Base-by-base conservation (phyloP, 2,797 vertebrate species). In the Glyptemys insculpta region DNA sequence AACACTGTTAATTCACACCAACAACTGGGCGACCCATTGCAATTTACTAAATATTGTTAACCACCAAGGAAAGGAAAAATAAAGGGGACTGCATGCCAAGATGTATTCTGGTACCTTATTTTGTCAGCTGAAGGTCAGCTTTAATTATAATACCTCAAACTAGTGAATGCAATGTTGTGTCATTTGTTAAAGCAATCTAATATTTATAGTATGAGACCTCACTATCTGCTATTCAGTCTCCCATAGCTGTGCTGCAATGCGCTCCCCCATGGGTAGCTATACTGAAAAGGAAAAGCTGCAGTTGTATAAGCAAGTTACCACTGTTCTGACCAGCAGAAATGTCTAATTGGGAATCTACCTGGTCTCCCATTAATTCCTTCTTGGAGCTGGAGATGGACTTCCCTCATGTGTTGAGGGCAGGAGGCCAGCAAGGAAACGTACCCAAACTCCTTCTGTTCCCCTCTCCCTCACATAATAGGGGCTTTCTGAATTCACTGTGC, bases 121-220 rank as follows among this genome's bases (percentile, higher is more conserved):
- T 78, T 76, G 41, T 86, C 31, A 91, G 21, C 50, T 84, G 86
- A 87, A 88, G 19, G 88, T 91, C n/a, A 95, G 54, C 74, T 87
- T 91, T 78, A 47, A 78, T 47, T 78, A 49, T 31, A 78, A 44
- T 49, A 78, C 41, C 74, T 85, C 18, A 86, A 86, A 82, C 8
- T 12, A 18, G 7, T 29, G 86, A 95, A 84, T 37, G 81, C 18
- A 52, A 59, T 4, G 4, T 6, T 27, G 53, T 47, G 88, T 0
- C 25, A 53, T 78, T 49, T 29, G 44, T 18, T 78, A 31, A 49
- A 29, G 25, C 44, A 78, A 76, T 41, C 16, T 21, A 37, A n/a
- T 41, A 41, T 41, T 41, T 72, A 23, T 41, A 3, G 10, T 19
- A 50, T 3, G 79, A 87, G 23, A 37, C 78, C 0, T 2, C 6